Conservation (phyloP, 2,797 vertebrate genomes). For the Acestrorhynchus altus region DNA sequence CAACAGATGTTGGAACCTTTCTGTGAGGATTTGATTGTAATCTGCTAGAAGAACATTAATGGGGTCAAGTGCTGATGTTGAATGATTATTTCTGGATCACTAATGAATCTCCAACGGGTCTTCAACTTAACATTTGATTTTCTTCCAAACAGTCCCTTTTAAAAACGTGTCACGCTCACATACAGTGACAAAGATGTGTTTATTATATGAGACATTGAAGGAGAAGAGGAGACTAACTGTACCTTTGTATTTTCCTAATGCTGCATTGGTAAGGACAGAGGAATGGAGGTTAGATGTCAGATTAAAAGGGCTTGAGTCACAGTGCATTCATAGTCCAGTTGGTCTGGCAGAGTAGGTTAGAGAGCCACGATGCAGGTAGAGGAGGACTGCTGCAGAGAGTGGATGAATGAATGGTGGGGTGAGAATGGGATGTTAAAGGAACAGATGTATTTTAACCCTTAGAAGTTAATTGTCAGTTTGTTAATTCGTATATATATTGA, state of each 20-base stretch:
- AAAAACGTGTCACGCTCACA: neutral
- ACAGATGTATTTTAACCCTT: neutral
- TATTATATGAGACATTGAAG: conserved; percentile 9
- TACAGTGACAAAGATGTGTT: conserved; percentile 3
- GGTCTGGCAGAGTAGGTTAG: neutral
- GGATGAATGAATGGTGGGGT: neutral
- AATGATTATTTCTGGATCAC: too few relatives aligned
- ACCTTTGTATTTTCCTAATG: conserved; percentile 99
- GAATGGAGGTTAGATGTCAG: conserved; percentile 47
- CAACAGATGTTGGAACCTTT: too few relatives aligned
- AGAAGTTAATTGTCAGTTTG: neutral
- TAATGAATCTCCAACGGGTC: too few relatives aligned
- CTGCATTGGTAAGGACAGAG: conserved; percentile 85
- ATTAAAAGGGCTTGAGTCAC: conserved; percentile 11
- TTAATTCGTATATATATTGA: too few relatives aligned
- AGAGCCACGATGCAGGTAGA: neutral
- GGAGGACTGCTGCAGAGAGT: conserved; percentile 4
- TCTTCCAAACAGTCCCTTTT: neutral
- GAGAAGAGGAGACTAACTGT: conserved; percentile 68
- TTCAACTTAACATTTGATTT: neutral
- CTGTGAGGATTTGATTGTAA: too few relatives aligned
- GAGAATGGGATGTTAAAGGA: neutral
- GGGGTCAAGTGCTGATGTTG: too few relatives aligned
- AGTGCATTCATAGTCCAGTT: neutral
- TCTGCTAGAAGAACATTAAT: too few relatives aligned